Base-by-base conservation (phyloP, 2,797 vertebrate genomes). In the Borostomias antarcticus region DNA sequence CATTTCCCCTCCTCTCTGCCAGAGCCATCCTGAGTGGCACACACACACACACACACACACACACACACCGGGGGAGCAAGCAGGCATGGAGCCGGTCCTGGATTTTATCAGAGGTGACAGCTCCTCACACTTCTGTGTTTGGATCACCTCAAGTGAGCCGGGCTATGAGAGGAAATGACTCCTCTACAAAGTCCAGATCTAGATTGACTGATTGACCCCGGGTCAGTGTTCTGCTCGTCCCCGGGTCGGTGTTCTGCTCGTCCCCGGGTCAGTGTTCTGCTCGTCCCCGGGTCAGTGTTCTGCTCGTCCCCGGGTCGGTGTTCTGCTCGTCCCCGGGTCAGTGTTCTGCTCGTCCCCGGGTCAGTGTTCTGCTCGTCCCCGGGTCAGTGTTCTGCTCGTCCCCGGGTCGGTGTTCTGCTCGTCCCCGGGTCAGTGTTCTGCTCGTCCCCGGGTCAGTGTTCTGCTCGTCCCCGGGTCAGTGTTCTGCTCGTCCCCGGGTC, bases 31-130 rank as follows among this genome's bases (percentile, higher is more conserved):
- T 72, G 10, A 13, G 29, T 19, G 32, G 5, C 26, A 50, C 64
- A 57, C 64, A 73, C 45, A 58, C 62, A 45, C 50, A 51, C 47
- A 76, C 78, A 76, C 68, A 83, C 77, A 70, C 52, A 66, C 13
- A 53, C 76, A 69, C 79, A 78, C 82, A 86, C 81, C 69, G 32
- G 66, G n/a, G 74, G 64, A 81, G 72, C 82, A 82, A 82, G 85
- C 84, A 85, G 82, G 80, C 83, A 86, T 79, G 77, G 80, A 89
- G 81, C 82, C 75, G 80, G 56, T 81, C 83, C 77, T 61, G 90
- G 91, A 93, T 93, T 82, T 94, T 89, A 96, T 95, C 87, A 84
- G 88, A 95, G 93, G 92, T 94, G 96, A 96, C 96, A 95, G 93
- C 92, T 93, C 85, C 93, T 95, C 92, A 93, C 94, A 95, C 91